Evolutionary conservation across 2,113 vertebrate genomes (phyloP).

Genomic region (Xiphorhynchus elegans): DNA sequence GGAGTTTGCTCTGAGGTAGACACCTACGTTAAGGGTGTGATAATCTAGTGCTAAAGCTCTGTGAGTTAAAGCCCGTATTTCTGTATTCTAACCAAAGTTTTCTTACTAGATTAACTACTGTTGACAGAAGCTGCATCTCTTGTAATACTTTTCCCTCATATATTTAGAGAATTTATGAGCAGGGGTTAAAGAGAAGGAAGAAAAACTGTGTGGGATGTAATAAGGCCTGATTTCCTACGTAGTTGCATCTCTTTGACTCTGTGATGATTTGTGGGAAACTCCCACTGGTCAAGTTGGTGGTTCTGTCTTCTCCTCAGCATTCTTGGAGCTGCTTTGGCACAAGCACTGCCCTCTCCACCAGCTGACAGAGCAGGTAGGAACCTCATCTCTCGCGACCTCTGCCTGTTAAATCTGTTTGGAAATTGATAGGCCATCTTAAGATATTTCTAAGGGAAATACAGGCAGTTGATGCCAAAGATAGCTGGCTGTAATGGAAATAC

Average conservation of each 20-base stretch:
- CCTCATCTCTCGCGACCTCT: background rate
- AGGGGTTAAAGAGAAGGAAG: background rate
- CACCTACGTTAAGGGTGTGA: background rate
- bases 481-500: background rate
- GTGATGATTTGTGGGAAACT: background rate
- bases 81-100: background rate
- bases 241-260: background rate
- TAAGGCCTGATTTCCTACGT: background rate
- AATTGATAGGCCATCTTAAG: background rate
- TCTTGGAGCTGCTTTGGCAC: background rate
- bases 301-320: background rate
- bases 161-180: background rate
- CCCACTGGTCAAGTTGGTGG: background rate
- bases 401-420: background rate
- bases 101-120: background rate
- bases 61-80: background rate
- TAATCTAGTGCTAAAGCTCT: background rate
- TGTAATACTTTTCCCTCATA: background rate
- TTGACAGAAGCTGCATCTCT: background rate
- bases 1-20: background rate
- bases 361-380: background rate
- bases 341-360: background rate
- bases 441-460: background rate
- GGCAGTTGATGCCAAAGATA: background rate
- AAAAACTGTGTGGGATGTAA: background rate